Percentiles rank a stretch among this genome's conserved stretches.
phyloP scores from a whole-genome alignment of 2,797 vertebrate species.

The Danio albolineatus region DNA sequence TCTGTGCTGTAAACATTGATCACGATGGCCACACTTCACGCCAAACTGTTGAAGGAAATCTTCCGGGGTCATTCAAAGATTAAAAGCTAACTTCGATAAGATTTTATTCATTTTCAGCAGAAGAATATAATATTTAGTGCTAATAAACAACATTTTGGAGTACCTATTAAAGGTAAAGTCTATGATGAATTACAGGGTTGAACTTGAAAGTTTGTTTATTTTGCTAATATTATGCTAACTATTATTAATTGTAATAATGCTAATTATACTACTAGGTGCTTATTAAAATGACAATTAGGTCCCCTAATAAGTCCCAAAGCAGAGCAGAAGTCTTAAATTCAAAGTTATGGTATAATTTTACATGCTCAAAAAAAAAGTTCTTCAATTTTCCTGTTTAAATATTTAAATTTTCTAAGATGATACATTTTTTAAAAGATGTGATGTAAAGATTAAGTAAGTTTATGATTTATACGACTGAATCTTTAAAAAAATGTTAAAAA shows the following conservation, averaged over 20 bases:
- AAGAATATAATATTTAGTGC: not conserved
- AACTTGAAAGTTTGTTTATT: not conserved
- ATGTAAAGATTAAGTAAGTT: too few species aligned
- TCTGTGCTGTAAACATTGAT: slow-evolving; percentile 12
- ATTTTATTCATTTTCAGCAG: not conserved
- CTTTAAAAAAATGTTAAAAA: too few species aligned
- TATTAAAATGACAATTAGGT: not conserved
- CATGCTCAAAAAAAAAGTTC: too few species aligned
- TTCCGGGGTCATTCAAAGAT: too few species aligned
- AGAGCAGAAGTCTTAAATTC: too few species aligned
- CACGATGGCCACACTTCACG: not conserved
- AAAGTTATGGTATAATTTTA: too few species aligned
- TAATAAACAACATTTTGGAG: not conserved
- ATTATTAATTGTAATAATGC: too few species aligned
- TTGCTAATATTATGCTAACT: not conserved
- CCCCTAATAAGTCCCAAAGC: too few species aligned
- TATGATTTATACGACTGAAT: too few species aligned
- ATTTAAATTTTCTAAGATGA: too few species aligned
- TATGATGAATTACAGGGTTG: not conserved
- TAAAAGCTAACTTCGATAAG: not conserved
- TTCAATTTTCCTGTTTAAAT: too few species aligned
- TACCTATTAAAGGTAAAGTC: not conserved
- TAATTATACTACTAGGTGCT: not conserved
- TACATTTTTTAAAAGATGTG: too few species aligned
- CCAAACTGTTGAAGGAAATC: not conserved